Conservation (phyloP, 2,888 invertebrate genomes). For the Rhodophaea formosa region DNA sequence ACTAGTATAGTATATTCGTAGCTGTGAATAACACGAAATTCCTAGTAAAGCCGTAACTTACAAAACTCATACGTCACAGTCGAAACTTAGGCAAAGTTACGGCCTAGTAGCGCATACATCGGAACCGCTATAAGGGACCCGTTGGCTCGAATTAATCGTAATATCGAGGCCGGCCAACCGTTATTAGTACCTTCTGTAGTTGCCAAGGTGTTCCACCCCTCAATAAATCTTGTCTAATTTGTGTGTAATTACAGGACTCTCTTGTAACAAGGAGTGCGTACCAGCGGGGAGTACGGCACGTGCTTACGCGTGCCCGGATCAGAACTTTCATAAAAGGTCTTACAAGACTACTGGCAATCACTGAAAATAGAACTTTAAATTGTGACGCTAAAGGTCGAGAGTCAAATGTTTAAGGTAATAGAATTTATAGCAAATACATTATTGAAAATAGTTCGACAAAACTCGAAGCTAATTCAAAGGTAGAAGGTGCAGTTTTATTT, state of each 20-base stretch:
- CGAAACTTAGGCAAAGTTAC: conserved; percentile 10
- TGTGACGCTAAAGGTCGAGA: conserved; percentile 22
- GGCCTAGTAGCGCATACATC: conserved; percentile 10
- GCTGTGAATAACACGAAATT: too few relatives aligned
- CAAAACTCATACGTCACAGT: not conserved
- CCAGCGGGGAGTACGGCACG: conserved; percentile 77
- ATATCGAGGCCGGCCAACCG: conserved; percentile 75
- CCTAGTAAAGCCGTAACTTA: not conserved
- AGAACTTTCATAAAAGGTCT: conserved; percentile 33
- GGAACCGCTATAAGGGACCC: conserved; percentile 41
- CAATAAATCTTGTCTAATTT: conserved; percentile 82
- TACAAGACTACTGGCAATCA: conserved; percentile 29
- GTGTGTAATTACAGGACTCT: conserved; percentile 80
- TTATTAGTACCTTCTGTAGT: conserved; percentile 78
- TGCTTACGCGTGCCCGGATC: conserved; percentile 69
- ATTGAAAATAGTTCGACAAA: conserved; percentile 41
- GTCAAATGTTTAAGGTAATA: conserved; percentile 24
- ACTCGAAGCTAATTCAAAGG: conserved; percentile 49
- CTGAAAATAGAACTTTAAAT: conserved; percentile 36
- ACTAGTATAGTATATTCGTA: too few relatives aligned
- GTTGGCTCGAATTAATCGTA: conserved; percentile 68
- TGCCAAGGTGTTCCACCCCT: conserved; percentile 80
- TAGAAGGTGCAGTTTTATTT: conserved; percentile 53
- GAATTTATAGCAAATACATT: conserved; percentile 44
- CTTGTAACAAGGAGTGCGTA: conserved; percentile 78